phyloP scores from a whole-genome alignment of 37 sponge, comb jelly and placozoan genomes.

The Dysidea cf. avara region DNA sequence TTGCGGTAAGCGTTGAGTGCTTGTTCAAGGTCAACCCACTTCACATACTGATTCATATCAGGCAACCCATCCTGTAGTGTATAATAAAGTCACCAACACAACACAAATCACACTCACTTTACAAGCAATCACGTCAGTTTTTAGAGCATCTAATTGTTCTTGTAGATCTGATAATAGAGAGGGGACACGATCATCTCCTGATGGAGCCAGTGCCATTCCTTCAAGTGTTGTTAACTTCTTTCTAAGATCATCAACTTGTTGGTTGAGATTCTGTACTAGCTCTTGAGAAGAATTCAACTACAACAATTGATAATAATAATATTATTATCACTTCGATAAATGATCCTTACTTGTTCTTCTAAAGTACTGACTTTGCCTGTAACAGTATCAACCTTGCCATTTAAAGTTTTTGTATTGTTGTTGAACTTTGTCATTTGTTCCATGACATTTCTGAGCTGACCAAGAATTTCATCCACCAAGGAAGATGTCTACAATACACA shows the following conservation, averaged over 20 bases:
- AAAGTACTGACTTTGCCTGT: not conserved
- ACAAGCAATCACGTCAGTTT: slow-evolving; percentile 16
- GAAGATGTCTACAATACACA: slow-evolving; percentile 37
- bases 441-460: slow-evolving; percentile 47
- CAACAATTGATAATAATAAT: not conserved
- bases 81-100: too few species aligned
- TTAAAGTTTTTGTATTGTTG: too few species aligned
- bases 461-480: slow-evolving; percentile 68
- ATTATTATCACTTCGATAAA: too few species aligned
- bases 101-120: slow-evolving; percentile 8
- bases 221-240: slow-evolving; percentile 1
- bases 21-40: slow-evolving; percentile 51
- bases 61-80: too few species aligned
- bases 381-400: not conserved
- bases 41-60: slow-evolving; percentile 20
- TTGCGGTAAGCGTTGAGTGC: slow-evolving; percentile 43
- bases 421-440: slow-evolving; percentile 28
- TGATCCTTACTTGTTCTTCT: not conserved
- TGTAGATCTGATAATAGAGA: slow-evolving; percentile 29
- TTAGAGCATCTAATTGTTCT: slow-evolving; percentile 9
- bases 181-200: not conserved
- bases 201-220: not conserved
- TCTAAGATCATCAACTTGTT: not conserved
- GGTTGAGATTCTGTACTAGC: not conserved
- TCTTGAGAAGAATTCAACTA: not conserved